phyloP scores from a whole-genome alignment of 1,140 invertebrate genomes.

The Leptinotarsa texana region DNA sequence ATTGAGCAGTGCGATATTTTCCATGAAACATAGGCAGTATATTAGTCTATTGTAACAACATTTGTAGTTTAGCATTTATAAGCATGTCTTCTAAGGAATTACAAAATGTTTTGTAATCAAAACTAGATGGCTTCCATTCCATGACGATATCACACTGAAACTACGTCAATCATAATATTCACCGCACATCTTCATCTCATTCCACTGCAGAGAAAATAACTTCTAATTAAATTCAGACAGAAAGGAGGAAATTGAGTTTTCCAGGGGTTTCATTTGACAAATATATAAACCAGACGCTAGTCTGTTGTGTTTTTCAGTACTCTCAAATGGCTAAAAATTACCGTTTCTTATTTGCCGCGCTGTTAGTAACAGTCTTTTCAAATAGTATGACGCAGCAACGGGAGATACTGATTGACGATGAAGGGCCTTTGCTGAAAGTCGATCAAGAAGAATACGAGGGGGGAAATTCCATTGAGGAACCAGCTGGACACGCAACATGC shows the following conservation, averaged over 20 bases:
- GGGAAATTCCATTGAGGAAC: slow-evolving; percentile 24
- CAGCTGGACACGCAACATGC: slow-evolving; percentile 33
- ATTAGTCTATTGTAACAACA: too few species aligned
- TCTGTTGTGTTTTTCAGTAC: slow-evolving; percentile 1
- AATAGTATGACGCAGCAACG: slow-evolving; percentile 19
- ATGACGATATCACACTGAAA: too few species aligned
- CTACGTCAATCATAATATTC: too few species aligned
- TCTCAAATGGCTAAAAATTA: slow-evolving; percentile 16
- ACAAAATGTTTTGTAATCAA: too few species aligned
- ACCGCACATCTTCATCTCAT: too few species aligned
- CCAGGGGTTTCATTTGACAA: not conserved
- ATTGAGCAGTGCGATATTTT: too few species aligned
- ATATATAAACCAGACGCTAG: not conserved
- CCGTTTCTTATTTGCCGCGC: not conserved
- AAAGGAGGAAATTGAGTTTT: not conserved
- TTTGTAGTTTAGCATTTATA: too few species aligned
- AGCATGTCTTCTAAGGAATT: too few species aligned
- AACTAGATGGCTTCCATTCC: too few species aligned
- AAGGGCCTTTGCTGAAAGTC: slow-evolving; percentile 25
- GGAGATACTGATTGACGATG: slow-evolving; percentile 35
- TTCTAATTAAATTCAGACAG: not conserved
- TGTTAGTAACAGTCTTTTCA: not conserved
- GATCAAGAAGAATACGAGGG: slow-evolving; percentile 11
- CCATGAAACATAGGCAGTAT: too few species aligned
- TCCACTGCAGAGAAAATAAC: not conserved